Evolutionary conservation across 1,140 invertebrate species (phyloP).

Genomic region (Gryon sp.): DNA sequence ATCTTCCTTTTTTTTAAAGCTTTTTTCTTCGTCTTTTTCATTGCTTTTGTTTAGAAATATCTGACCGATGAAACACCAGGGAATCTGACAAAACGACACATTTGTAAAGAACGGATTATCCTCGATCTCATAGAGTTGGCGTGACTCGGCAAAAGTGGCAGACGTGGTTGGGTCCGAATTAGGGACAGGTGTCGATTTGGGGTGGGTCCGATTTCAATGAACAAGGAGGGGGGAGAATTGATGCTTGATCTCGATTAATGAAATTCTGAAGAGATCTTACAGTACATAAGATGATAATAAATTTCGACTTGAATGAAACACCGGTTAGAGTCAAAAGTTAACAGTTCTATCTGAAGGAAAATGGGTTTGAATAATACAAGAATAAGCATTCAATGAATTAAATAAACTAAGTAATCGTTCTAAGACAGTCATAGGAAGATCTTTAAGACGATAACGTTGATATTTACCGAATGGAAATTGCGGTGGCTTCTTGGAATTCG

Average conservation of each 20-base stretch:
- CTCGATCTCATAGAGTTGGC: slow-evolving; percentile 23
- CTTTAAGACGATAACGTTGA: no score
- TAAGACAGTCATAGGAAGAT: no score
- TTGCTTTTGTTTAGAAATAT: neutral
- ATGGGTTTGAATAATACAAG: no score
- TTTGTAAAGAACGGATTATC: slow-evolving; percentile 61
- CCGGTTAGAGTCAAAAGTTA: no score
- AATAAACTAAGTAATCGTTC: no score
- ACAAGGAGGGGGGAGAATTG: slow-evolving; percentile 8
- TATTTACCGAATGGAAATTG: no score
- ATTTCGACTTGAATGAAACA: no score
- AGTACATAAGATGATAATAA: slow-evolving; percentile 39
- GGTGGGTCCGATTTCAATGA: slow-evolving; percentile 63
- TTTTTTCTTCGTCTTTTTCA: neutral
- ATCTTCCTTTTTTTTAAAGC: neutral
- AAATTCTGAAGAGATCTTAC: slow-evolving; percentile 23
- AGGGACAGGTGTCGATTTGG: slow-evolving; percentile 73
- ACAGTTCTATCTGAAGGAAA: slow-evolving; percentile 33
- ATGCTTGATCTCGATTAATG: slow-evolving; percentile 59
- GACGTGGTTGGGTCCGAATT: slow-evolving; percentile 37
- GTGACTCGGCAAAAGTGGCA: slow-evolving; percentile 67
- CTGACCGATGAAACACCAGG: slow-evolving; percentile 36
- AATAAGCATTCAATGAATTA: no score
- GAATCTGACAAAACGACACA: slow-evolving; percentile 48
- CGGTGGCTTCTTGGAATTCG: no score